phyloP scores from a whole-genome alignment of 2,113 vertebrate species.

The Mionectes macconnelli region DNA sequence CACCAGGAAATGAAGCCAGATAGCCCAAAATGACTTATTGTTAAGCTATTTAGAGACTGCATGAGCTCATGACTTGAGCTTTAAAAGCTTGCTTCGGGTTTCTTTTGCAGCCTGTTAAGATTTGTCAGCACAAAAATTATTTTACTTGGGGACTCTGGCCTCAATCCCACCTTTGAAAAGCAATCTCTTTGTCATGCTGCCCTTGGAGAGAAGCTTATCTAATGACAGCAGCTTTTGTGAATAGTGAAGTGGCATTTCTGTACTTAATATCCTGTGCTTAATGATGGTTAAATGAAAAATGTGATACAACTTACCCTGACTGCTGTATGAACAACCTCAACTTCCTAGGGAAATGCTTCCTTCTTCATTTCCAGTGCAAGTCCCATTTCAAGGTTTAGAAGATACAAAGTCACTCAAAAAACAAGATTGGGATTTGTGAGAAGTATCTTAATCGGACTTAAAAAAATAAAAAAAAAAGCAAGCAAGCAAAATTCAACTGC shows the following conservation, averaged over 20 bases:
- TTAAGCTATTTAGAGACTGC: slow-evolving; percentile 13
- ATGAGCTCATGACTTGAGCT: neutral
- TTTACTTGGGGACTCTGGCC: neutral
- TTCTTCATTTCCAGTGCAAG: neutral
- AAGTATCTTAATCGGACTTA: neutral
- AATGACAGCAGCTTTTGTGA: slow-evolving; percentile 12
- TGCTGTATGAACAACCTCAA: neutral
- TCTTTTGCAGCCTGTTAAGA: slow-evolving; percentile 10
- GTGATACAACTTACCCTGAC: neutral
- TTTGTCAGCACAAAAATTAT: neutral
- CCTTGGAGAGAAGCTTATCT: neutral
- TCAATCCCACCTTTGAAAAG: neutral
- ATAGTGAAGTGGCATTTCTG: neutral
- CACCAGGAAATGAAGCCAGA: slow-evolving; percentile 24
- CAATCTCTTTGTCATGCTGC: neutral
- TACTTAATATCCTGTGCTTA: neutral
- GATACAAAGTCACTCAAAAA: neutral
- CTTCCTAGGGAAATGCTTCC: neutral
- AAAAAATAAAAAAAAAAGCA: neutral
- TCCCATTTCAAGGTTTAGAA: neutral
- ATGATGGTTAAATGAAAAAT: neutral
- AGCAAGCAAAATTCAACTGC: neutral
- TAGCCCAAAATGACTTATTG: slow-evolving; percentile 3
- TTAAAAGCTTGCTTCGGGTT: slow-evolving; percentile 13
- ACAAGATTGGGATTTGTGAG: neutral